Conservation (phyloP, 1,140 invertebrate species). For the Anastatus disparis region DNA sequence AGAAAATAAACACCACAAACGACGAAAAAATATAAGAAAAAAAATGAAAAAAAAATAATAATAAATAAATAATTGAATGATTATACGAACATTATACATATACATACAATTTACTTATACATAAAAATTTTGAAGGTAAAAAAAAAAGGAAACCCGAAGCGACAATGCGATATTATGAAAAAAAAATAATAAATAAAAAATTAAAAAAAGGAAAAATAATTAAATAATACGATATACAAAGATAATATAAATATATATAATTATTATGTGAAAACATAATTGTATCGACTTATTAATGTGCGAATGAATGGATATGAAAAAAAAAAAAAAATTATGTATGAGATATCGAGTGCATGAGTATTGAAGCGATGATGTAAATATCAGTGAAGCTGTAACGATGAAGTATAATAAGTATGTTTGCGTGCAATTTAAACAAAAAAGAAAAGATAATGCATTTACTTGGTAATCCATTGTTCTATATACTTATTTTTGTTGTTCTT, state of each 20-base stretch:
- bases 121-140: constrained; percentile 55
- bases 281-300: constrained; percentile 47
- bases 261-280: constrained; percentile 57
- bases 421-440: too few relatives aligned
- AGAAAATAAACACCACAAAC: neutral
- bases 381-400: constrained; percentile 33
- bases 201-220: too few relatives aligned
- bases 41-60: constrained; percentile 20
- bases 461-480: constrained; percentile 10
- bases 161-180: constrained; percentile 53
- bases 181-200: neutral
- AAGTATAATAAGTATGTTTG: constrained; percentile 35
- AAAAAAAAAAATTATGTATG: constrained; percentile 36
- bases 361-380: constrained; percentile 39
- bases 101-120: constrained; percentile 52
- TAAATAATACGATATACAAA: constrained; percentile 41
- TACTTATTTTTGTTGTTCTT: neutral
- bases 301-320: too few relatives aligned
- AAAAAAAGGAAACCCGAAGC: constrained; percentile 46
- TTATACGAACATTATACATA: constrained; percentile 50
- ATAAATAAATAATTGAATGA: too few relatives aligned
- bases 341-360: constrained; percentile 3
- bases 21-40: neutral
- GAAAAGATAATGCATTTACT: constrained; percentile 37
- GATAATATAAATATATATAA: constrained; percentile 45